Percentiles rank a stretch among this genome's conserved stretches.
Conservation (phyloP, 2,113 vertebrate species). For the Thryonomys swinderianus region DNA sequence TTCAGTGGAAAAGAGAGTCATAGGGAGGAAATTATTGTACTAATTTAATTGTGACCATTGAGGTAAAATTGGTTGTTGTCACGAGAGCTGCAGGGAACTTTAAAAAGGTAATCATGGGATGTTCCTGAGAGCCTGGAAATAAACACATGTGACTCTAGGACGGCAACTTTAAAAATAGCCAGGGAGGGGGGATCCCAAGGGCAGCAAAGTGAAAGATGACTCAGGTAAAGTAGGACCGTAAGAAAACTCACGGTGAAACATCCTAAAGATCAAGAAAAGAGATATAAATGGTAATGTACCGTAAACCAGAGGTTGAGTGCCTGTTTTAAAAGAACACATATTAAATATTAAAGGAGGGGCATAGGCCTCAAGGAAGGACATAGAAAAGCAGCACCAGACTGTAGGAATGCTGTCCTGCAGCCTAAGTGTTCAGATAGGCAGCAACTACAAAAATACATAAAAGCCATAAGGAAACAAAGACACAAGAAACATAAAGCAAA, state of each 20-base stretch:
- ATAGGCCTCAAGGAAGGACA: constrained; percentile 9
- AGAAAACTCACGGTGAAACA: background rate
- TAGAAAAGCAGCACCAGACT: background rate
- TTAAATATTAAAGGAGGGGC: constrained; percentile 45
- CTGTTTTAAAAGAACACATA: constrained; percentile 49
- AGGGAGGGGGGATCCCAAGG: background rate
- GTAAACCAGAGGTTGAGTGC: background rate
- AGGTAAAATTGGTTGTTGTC: background rate
- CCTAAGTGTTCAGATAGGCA: constrained; percentile 8
- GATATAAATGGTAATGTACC: constrained; percentile 21
- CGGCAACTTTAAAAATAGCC: background rate
- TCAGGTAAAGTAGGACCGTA: background rate
- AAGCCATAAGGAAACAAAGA: too few species aligned
- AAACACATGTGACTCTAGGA: background rate
- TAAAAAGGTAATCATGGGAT: background rate
- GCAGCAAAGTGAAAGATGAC: constrained; percentile 1
- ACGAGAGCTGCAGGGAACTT: background rate
- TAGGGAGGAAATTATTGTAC: background rate
- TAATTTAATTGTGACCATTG: background rate
- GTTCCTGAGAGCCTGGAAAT: background rate
- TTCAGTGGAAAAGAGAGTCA: background rate
- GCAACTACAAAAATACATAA: background rate
- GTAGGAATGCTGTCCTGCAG: background rate
- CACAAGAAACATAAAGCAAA: background rate
- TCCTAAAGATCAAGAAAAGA: constrained; percentile 28